A percentile compares a stretch with the other conserved stretches of the same genome.
These are phyloP conservation scores for Callipepla californica DNA, from an alignment of 2,113 vertebrate species.

Conservation along the genomic window DNA sequence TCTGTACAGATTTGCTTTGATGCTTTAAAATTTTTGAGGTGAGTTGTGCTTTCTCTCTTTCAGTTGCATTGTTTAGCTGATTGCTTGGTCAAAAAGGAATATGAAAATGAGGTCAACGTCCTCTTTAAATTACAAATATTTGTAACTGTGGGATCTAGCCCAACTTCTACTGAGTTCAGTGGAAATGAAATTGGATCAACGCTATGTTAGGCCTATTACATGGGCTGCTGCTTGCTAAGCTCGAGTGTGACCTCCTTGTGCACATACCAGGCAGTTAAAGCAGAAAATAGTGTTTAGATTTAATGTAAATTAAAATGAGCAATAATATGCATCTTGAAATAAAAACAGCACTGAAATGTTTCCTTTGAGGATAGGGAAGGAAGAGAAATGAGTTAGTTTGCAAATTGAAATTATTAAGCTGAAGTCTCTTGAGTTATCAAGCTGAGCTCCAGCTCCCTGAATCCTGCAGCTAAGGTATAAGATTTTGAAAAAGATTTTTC, in stretches of 20 bases:
- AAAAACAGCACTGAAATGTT: neutral
- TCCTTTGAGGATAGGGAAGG: neutral
- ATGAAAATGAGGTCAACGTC: neutral
- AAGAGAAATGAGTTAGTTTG: neutral
- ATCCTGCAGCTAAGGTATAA: neutral
- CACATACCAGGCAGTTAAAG: neutral
- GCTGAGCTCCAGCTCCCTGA: neutral
- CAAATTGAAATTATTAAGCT: neutral
- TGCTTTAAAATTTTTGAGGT: neutral
- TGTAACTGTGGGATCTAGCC: neutral
- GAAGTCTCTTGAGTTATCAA: neutral
- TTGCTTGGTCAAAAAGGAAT: neutral
- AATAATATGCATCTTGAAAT: neutral
- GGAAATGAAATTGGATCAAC: neutral
- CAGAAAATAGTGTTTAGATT: neutral
- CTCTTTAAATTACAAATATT: neutral
- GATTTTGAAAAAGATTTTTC: neutral
- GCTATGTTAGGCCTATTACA: neutral
- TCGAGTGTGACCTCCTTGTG: neutral
- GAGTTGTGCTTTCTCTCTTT: neutral
- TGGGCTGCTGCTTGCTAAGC: neutral
- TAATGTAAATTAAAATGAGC: neutral
- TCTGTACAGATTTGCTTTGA: neutral
- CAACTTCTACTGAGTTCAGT: neutral
- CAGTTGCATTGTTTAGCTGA: neutral